phyloP scores from a whole-genome alignment of 2,113 vertebrate genomes.

The Dicentrarchus labrax region DNA sequence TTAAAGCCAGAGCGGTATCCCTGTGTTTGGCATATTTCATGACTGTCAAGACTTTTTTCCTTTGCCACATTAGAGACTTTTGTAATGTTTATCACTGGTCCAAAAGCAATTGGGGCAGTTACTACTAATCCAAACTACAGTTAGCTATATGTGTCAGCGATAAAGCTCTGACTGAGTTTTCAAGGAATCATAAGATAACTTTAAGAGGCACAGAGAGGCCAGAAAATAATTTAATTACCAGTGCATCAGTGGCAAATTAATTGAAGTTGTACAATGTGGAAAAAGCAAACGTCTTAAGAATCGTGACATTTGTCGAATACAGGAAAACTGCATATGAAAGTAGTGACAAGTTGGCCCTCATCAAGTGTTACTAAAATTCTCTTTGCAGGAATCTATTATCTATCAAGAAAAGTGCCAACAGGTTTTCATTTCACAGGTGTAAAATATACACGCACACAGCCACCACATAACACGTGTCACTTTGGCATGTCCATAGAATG shows the following conservation, averaged over 20 bases:
- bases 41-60: constrained; percentile 1
- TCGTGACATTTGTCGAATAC: background rate
- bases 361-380: background rate
- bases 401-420: constrained; percentile 9
- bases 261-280: background rate
- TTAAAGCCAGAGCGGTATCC: background rate
- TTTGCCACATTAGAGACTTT: constrained; percentile 3
- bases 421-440: constrained; percentile 28
- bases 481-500: constrained; percentile 9
- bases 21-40: background rate
- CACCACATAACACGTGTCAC: background rate
- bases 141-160: background rate
- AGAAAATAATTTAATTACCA: background rate
- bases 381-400: background rate
- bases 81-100: background rate
- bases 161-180: background rate
- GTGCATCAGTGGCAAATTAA: background rate
- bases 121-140: background rate
- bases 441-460: background rate
- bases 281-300: background rate
- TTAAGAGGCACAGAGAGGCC: background rate
- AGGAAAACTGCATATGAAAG: background rate
- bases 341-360: background rate
- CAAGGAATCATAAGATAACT: background rate
- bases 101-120: background rate